These are phyloP conservation scores for Eulemur macaco DNA, from an alignment of 2,113 vertebrate genomes.

Conservation along the genomic window DNA sequence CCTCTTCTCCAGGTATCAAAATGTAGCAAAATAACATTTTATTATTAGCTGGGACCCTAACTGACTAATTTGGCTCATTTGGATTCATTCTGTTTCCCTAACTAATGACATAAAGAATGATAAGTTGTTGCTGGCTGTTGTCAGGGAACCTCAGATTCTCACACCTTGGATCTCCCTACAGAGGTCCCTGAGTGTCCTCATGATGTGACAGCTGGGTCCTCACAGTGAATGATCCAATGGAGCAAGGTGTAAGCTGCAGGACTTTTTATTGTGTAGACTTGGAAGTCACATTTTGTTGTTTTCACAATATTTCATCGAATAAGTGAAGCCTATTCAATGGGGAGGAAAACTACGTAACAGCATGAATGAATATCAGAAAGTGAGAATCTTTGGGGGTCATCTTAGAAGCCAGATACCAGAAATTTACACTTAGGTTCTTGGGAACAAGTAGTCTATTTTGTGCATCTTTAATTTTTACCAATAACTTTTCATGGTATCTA, in stretches of 20 bases:
- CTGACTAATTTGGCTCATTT: not conserved
- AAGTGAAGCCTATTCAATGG: not conserved
- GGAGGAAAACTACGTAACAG: not conserved
- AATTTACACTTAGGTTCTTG: not conserved
- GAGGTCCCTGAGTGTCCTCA: not conserved
- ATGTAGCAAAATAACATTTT: not conserved
- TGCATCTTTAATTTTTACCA: not conserved
- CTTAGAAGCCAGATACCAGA: not conserved
- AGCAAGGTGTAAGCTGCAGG: not conserved
- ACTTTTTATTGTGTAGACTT: not conserved
- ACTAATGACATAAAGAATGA: not conserved
- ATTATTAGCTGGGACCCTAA: not conserved
- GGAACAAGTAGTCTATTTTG: not conserved
- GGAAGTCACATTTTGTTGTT: not conserved
- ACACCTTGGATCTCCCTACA: not conserved
- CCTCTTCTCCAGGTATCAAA: not conserved
- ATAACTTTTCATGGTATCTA: not conserved
- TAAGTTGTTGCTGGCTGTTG: not conserved
- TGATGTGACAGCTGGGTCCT: not conserved
- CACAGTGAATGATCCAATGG: not conserved
- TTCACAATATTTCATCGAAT: not conserved
- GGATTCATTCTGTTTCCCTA: not conserved
- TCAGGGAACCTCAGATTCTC: not conserved
- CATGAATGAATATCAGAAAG: not conserved
- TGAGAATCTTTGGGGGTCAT: not conserved